Percentiles rank a stretch among this genome's conserved stretches.
Evolutionary conservation across 1,140 invertebrate genomes (phyloP).

Genomic region (Conus betulinus): DNA sequence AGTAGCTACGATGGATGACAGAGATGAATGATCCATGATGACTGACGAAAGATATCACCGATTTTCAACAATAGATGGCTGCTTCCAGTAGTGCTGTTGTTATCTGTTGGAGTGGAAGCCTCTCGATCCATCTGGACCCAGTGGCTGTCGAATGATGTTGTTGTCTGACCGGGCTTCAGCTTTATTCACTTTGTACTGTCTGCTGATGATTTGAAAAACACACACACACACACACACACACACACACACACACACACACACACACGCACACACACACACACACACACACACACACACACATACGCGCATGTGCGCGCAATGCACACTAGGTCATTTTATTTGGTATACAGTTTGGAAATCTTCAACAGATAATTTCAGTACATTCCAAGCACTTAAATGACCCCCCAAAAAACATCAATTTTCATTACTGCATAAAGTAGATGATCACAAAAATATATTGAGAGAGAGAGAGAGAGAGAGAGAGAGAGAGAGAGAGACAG

Average conservation of each 20-base stretch:
- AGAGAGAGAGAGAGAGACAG: too few species aligned
- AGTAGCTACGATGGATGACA: background rate
- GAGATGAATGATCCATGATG: background rate
- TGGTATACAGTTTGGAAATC: too few species aligned
- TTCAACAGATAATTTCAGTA: too few species aligned
- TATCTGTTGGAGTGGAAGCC: constrained; percentile 63
- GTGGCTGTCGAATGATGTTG: constrained; percentile 56
- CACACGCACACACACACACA: too few species aligned
- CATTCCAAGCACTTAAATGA: too few species aligned
- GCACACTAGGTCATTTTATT: too few species aligned
- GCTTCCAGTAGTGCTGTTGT: constrained; percentile 24
- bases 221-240: background rate
- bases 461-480: too few species aligned
- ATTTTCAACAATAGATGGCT: background rate
- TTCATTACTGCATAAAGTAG: too few species aligned
- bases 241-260: background rate
- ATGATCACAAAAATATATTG: too few species aligned
- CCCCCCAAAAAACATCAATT: too few species aligned
- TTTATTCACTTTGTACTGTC: constrained; percentile 71
- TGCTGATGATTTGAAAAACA: constrained; percentile 29
- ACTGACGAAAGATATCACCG: background rate
- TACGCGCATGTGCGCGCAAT: too few species aligned
- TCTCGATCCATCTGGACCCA: constrained; percentile 61
- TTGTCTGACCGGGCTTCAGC: constrained; percentile 79
- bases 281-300: too few species aligned